phyloP scores from a whole-genome alignment of 1,140 invertebrate species.

The Sitophilus oryzae region DNA sequence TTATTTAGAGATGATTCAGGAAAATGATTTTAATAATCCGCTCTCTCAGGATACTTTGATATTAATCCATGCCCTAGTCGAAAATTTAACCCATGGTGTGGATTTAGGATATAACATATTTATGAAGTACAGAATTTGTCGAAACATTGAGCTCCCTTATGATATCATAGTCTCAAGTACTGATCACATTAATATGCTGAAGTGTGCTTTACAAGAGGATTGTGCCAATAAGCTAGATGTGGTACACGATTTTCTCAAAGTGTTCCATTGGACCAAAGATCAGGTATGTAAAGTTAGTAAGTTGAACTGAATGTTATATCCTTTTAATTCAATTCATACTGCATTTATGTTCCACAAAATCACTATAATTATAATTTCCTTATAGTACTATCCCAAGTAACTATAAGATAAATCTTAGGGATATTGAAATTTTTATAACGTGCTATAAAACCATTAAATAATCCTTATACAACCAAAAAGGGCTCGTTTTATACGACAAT shows the following conservation, averaged over 20 bases:
- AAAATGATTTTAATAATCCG: conserved; percentile 22
- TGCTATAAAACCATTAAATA: too few relatives aligned
- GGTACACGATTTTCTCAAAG: conserved; percentile 46
- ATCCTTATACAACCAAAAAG: too few relatives aligned
- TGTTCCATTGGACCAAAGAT: conserved; percentile 37
- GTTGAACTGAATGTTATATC: too few relatives aligned
- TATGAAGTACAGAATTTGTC: conserved; percentile 50
- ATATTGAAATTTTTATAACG: too few relatives aligned
- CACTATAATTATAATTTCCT: too few relatives aligned
- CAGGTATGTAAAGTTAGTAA: conserved; percentile 29
- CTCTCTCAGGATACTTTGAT: conserved; percentile 33
- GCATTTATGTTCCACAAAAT: too few relatives aligned
- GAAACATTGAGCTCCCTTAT: conserved; percentile 51
- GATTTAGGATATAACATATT: conserved; percentile 50
- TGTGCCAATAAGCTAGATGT: conserved; percentile 51
- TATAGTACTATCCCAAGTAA: too few relatives aligned
- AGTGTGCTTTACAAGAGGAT: conserved; percentile 49
- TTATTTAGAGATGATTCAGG: conserved; percentile 9
- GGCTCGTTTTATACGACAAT: too few relatives aligned
- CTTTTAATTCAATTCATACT: too few relatives aligned
- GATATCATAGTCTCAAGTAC: conserved; percentile 46
- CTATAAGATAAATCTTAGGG: too few relatives aligned
- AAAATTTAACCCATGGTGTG: conserved; percentile 47
- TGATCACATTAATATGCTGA: conserved; percentile 50
- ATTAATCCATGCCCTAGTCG: conserved; percentile 32